A percentile compares a stretch with the other conserved stretches of the same genome.
Conservation (phyloP, 2,797 vertebrate genomes). For the Babyrousa celebensis region DNA sequence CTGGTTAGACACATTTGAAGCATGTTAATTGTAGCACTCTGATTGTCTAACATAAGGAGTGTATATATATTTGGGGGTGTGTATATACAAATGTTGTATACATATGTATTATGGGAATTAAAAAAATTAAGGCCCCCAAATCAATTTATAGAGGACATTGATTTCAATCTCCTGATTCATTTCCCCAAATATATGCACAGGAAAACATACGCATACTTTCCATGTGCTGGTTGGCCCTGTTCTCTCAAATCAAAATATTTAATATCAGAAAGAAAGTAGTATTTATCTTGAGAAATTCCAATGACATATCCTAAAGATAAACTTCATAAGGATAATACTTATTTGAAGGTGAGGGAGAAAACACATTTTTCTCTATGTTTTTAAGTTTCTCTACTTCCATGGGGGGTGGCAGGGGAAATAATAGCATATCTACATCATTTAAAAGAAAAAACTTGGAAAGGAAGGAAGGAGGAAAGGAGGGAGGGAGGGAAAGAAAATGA, state of each 20-base stretch:
- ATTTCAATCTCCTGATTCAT: not conserved
- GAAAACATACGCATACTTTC: not conserved
- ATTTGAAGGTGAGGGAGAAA: not conserved
- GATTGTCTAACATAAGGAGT: not conserved
- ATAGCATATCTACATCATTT: not conserved
- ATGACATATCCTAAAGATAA: not conserved
- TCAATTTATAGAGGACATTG: conserved; percentile 43
- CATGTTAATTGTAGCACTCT: not conserved
- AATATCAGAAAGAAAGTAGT: not conserved
- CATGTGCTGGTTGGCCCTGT: not conserved
- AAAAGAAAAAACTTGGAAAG: not conserved
- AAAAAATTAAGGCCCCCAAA: conserved; percentile 35
- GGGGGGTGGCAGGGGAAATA: not conserved
- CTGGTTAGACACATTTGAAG: not conserved
- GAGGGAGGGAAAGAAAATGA: not conserved
- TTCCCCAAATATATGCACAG: not conserved
- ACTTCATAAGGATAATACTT: conserved; percentile 3
- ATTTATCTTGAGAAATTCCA: conserved; percentile 45
- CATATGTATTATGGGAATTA: not conserved
- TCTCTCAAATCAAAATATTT: conserved; percentile 54
- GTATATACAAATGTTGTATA: not conserved
- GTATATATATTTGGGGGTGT: not conserved
- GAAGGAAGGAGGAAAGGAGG: no score
- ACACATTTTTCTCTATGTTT: not conserved
- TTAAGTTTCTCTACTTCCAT: not conserved